Base-by-base conservation (phyloP, 2,113 vertebrate genomes). In the Tenebrosternarchus preto region DNA sequence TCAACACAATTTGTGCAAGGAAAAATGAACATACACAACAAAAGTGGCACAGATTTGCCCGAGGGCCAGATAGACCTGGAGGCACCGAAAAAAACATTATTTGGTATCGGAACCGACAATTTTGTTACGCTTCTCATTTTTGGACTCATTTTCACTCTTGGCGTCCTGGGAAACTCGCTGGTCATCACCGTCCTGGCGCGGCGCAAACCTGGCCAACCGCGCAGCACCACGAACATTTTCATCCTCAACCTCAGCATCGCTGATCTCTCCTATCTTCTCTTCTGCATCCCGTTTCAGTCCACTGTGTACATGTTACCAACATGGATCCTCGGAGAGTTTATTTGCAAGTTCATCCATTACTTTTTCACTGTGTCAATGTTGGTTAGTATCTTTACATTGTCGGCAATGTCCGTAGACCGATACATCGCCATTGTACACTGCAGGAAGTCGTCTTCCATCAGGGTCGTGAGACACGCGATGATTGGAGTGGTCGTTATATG, bases 341-440 rank as follows among this genome's bases (percentile, higher is more conserved):
- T 96, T 78, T 99, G 98, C 93, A 99, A 97, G 89, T 97, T 98
- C 82, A 94, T 89, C 59, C 98, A 99, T 89, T 98, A 98, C 82
- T 96, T 98, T 88, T 98, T 99, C 89, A 99, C 98, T 0, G 95
- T 98, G 25, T 98, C 97, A 75, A 98, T 98, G 97, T 89, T 99
- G 85, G 98, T 99, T 85, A 99, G 98, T 93, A 95, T 98, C 87
- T 99, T 99, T 92, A 98, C 98, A 0, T 91, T 98, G 53, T 96
- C 96, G 0, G 97, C 98, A 55, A 98, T 98, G 98, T 97, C 98
- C 0, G 98, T 98, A 92, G 98, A 98, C 92, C 94, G 98, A 15
- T 99, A 98, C 5, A 91, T 99, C 81, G 98, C 98, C 91, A 95
- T 99, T 1, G 98, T 98, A 83, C 97, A 98, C 88, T 95, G 95